phyloP scores from a whole-genome alignment of 2,113 vertebrate genomes.

The Colius striatus region DNA sequence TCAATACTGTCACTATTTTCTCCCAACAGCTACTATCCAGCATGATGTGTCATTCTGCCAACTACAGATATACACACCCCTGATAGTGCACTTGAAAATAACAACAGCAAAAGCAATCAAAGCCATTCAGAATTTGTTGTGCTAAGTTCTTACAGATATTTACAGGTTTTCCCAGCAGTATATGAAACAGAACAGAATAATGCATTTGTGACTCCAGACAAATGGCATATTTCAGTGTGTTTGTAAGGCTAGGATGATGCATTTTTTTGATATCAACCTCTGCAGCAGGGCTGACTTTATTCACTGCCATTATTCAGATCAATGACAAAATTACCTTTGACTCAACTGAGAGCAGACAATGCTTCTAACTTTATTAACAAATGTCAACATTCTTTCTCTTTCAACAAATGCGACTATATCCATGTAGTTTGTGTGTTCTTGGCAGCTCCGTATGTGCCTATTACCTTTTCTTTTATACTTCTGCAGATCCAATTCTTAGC shows the following conservation, averaged over 20 bases:
- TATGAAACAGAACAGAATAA: neutral
- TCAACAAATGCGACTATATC: neutral
- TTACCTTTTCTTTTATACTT: neutral
- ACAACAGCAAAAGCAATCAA: neutral
- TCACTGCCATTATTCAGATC: neutral
- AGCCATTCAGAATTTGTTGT: neutral
- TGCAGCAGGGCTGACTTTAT: neutral
- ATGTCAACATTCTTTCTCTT: neutral
- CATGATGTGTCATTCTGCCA: neutral
- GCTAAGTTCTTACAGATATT: neutral
- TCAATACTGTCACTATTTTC: neutral
- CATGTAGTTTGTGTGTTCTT: neutral
- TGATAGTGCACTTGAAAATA: neutral
- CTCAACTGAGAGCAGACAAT: neutral
- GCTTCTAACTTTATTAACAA: conserved; percentile 29
- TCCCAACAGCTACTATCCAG: neutral
- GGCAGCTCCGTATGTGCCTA: neutral
- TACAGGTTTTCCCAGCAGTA: neutral
- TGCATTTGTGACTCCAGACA: neutral
- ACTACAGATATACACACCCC: neutral
- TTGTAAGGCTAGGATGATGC: neutral
- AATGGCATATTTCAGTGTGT: neutral
- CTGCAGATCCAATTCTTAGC: neutral
- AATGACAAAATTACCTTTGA: conserved; percentile 33
- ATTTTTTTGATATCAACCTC: neutral